A percentile compares a stretch with the other conserved stretches of the same genome.
phyloP scores from a whole-genome alignment of 2,888 invertebrate genomes.

The Xylota sylvarum region DNA sequence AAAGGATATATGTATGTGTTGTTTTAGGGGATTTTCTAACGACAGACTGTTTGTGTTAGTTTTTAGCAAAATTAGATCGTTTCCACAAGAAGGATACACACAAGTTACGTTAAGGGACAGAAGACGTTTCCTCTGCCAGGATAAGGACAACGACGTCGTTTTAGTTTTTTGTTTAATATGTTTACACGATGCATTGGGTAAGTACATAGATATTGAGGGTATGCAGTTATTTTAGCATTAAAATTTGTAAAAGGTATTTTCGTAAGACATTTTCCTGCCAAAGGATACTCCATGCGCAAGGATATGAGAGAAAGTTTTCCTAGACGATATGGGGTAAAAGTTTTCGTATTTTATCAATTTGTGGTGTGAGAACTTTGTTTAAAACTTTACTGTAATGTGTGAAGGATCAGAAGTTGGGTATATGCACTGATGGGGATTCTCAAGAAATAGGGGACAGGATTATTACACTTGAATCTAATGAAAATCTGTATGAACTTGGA shows the following conservation, averaged over 20 bases:
- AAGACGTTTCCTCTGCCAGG: background rate
- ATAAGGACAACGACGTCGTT: background rate
- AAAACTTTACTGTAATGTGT: conserved; percentile 2
- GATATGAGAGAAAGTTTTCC: background rate
- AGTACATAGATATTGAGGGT: conserved; percentile 23
- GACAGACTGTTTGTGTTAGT: conserved; percentile 46
- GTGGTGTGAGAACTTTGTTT: background rate
- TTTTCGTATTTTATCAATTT: conserved; percentile 24
- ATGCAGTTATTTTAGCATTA: background rate
- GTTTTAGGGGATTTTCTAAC: conserved; percentile 45
- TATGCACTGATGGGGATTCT: background rate
- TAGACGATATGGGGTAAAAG: background rate
- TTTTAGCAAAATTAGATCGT: conserved; percentile 58
- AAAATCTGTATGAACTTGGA: no score
- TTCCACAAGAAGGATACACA: conserved; percentile 23
- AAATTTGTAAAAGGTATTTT: conserved; percentile 15
- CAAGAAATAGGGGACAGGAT: no score
- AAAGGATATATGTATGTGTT: conserved; percentile 50
- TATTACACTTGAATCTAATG: background rate
- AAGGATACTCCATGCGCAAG: background rate
- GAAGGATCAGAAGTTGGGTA: background rate
- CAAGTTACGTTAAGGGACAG: background rate
- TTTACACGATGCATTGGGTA: conserved; percentile 19
- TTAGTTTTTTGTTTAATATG: conserved; percentile 34
- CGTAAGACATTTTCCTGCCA: background rate